These are phyloP conservation scores for Hystrix cristata DNA, from an alignment of 2,113 vertebrate species.

Conservation along the genomic window DNA sequence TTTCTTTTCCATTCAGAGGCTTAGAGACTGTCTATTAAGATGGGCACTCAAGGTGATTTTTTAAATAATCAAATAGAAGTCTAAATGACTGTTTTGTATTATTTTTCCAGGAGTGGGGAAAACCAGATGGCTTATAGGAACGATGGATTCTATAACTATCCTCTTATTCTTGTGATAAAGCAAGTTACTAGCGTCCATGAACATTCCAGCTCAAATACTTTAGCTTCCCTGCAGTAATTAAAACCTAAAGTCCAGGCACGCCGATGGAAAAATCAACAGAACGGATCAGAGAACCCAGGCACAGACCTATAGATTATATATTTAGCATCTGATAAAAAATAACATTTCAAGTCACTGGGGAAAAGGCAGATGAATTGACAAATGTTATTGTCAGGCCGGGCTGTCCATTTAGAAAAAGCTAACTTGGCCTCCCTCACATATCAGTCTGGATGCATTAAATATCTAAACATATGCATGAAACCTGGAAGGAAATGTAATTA, in stretches of 20 bases:
- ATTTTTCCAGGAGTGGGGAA: slow-evolving; percentile 54
- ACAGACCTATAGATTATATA: background rate
- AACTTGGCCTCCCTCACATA: background rate
- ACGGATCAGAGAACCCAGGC: background rate
- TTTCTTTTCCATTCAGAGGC: slow-evolving; percentile 54
- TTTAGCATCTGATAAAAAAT: background rate
- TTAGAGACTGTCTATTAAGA: slow-evolving; percentile 45
- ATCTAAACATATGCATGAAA: slow-evolving; percentile 30
- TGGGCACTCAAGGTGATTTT: slow-evolving; percentile 60
- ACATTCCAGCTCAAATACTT: background rate
- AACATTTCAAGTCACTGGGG: background rate
- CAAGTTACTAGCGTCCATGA: background rate
- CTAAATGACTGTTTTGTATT: slow-evolving; percentile 71
- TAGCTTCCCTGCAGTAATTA: slow-evolving; percentile 1
- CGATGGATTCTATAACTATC: slow-evolving; percentile 62
- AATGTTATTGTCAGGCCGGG: background rate
- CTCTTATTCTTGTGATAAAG: slow-evolving; percentile 36
- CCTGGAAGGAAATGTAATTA: background rate
- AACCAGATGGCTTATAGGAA: slow-evolving; percentile 81
- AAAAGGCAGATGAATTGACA: background rate
- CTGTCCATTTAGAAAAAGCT: background rate
- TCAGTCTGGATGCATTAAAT: background rate
- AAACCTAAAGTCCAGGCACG: background rate
- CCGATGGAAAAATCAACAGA: background rate
- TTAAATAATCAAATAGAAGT: slow-evolving; percentile 75